phyloP scores from a whole-genome alignment of 2,113 vertebrate genomes.

The Meriones unguiculatus region DNA sequence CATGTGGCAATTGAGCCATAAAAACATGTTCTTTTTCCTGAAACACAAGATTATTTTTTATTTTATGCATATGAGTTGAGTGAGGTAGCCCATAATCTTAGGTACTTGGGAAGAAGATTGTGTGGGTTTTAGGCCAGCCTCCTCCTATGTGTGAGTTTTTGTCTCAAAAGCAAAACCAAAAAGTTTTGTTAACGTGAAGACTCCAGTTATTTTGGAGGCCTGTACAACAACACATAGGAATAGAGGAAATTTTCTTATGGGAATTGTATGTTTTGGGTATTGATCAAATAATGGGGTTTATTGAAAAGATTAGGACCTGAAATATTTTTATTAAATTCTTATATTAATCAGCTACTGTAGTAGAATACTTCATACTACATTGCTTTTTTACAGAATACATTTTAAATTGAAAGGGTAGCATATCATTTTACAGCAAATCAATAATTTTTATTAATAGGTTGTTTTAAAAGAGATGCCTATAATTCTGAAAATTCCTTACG shows the following conservation, averaged over 20 bases:
- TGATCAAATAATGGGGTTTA: neutral
- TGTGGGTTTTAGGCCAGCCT: neutral
- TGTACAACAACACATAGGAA: neutral
- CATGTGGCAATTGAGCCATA: neutral
- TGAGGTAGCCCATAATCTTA: neutral
- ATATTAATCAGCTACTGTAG: neutral
- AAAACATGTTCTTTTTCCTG: neutral
- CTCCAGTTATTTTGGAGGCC: constrained; percentile 8
- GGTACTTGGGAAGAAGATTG: neutral
- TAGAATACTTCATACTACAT: neutral
- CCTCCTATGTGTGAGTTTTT: neutral
- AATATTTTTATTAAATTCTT: constrained; percentile 37
- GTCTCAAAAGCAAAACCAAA: neutral
- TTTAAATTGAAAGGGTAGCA: neutral
- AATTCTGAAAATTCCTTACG: neutral
- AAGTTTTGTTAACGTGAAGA: neutral
- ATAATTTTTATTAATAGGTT: constrained; percentile 19
- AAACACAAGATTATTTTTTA: neutral
- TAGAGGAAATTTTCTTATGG: neutral
- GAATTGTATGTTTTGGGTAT: neutral
- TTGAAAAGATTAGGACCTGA: neutral
- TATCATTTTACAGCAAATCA: neutral
- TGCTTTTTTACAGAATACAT: constrained; percentile 11
- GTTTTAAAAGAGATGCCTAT: neutral
- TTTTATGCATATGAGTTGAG: neutral